Evolutionary conservation across 2,888 invertebrate species (phyloP).

Genomic region (Folsomia manolachei): DNA sequence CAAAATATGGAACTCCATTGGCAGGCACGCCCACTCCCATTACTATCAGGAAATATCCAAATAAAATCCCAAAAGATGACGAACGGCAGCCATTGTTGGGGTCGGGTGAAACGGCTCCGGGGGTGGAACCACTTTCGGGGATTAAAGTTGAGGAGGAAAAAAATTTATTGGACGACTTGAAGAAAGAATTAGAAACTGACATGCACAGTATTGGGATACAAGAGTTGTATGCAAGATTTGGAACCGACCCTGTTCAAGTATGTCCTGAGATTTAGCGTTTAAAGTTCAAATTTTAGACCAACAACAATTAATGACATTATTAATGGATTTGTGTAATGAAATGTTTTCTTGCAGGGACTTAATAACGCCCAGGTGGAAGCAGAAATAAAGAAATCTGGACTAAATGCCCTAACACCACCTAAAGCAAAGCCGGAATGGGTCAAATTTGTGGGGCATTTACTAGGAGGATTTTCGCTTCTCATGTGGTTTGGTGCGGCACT

Average conservation of each 20-base stretch:
- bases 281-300: slow-evolving; percentile 1
- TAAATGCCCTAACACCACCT: slow-evolving; percentile 58
- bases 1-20: not conserved
- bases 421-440: slow-evolving; percentile 59
- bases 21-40: not conserved
- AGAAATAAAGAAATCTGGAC: slow-evolving; percentile 54
- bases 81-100: slow-evolving; percentile 28
- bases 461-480: slow-evolving; percentile 59
- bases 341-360: slow-evolving; percentile 53
- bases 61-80: slow-evolving; percentile 11
- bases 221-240: slow-evolving; percentile 57
- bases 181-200: slow-evolving; percentile 61
- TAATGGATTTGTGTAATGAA: not conserved
- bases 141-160: not conserved
- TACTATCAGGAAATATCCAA: not conserved
- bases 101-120: not conserved
- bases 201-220: slow-evolving; percentile 60
- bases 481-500: slow-evolving; percentile 58
- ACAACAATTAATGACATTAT: too few relatives aligned
- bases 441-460: slow-evolving; percentile 59
- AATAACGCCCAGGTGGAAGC: slow-evolving; percentile 54
- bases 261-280: slow-evolving; percentile 30
- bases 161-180: slow-evolving; percentile 57
- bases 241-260: slow-evolving; percentile 57
- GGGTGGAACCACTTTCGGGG: not conserved